Evolutionary conservation across 2,797 vertebrate genomes (phyloP).

Genomic region (Streptopelia turtur): DNA sequence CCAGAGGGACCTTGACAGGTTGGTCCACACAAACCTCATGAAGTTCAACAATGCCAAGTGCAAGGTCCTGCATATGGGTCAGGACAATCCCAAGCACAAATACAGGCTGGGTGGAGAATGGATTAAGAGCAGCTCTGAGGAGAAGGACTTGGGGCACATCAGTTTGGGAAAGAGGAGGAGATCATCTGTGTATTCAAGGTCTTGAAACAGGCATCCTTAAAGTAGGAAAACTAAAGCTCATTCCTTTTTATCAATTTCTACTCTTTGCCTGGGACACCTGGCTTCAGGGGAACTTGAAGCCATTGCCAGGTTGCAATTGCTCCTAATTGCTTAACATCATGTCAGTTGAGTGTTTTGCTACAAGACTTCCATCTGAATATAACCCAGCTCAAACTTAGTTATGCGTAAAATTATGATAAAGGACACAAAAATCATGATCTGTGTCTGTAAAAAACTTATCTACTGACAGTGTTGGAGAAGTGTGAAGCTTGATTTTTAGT

Average conservation of each 20-base stretch:
- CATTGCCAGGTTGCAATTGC: not conserved
- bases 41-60: too few species aligned
- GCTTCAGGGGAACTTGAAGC: not conserved
- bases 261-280: not conserved
- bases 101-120: too few species aligned
- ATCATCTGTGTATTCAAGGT: not conserved
- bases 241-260: not conserved
- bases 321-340: not conserved
- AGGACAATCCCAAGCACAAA: too few species aligned
- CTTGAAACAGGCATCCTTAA: not conserved
- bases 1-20: too few species aligned
- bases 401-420: not conserved
- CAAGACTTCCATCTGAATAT: not conserved
- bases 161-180: not conserved
- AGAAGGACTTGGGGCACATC: fast-evolving
- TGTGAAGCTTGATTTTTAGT: not conserved
- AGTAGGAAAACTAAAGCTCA: not conserved
- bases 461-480: not conserved
- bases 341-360: not conserved
- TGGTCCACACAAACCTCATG: too few species aligned
- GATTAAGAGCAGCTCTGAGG: too few species aligned
- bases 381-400: not conserved
- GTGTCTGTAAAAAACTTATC: not conserved
- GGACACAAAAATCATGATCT: not conserved
- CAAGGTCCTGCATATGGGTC: too few species aligned